Evolutionary conservation across 2,113 vertebrate genomes (phyloP).

Genomic region (Ictidomys tridecemlineatus): DNA sequence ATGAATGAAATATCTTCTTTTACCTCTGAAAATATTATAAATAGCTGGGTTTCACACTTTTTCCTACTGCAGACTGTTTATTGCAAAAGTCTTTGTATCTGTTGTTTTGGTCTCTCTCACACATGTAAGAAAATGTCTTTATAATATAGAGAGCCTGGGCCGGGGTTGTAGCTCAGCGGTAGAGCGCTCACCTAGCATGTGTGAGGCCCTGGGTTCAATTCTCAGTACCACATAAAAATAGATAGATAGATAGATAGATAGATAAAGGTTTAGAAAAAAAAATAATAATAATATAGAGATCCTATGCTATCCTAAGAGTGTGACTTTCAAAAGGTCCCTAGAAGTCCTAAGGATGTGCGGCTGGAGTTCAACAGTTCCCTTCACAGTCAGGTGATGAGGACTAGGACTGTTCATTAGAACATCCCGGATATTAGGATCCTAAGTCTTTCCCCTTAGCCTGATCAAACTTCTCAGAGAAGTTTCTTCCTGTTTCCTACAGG

Average conservation of each 20-base stretch:
- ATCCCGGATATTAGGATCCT: too few relatives aligned
- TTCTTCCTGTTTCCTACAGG: neutral
- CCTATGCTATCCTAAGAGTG: neutral
- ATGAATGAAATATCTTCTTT: neutral
- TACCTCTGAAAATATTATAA: neutral
- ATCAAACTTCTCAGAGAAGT: neutral
- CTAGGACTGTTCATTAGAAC: too few relatives aligned
- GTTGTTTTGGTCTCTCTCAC: neutral
- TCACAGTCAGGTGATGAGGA: neutral
- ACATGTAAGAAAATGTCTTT: neutral
- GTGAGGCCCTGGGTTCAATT: too few relatives aligned
- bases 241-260: too few relatives aligned
- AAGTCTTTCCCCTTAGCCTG: neutral
- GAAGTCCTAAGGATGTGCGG: neutral
- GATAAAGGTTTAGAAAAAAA: too few relatives aligned
- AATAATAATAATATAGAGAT: neutral
- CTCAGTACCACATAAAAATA: too few relatives aligned
- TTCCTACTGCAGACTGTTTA: neutral
- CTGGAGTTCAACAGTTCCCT: neutral
- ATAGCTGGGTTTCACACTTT: neutral
- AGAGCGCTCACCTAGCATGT: too few relatives aligned
- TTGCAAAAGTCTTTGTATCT: neutral
- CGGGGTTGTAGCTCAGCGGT: too few relatives aligned
- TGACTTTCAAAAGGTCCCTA: neutral
- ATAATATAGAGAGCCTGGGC: neutral